These are phyloP conservation scores for Luidia sarsii DNA, from an alignment of 53 echinoderm and acorn worm species.

Conservation along the genomic window DNA sequence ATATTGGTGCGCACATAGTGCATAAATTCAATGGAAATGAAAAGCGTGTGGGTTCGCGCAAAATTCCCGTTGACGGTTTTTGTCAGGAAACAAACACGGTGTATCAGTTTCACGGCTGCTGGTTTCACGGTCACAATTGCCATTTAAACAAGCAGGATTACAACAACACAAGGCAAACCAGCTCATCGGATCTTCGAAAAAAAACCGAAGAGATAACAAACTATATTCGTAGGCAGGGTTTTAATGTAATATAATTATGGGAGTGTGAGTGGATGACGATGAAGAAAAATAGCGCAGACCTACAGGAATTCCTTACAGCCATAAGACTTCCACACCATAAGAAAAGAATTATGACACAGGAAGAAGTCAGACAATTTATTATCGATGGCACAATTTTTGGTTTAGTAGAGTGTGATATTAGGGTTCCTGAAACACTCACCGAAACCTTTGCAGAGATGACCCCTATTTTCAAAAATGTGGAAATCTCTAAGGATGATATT, in stretches of 20 bases:
- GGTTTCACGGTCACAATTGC: constrained; percentile 28
- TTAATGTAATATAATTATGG: constrained; percentile 20
- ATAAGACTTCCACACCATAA: constrained; percentile 2
- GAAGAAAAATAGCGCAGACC: too few species aligned
- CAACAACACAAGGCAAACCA: not conserved
- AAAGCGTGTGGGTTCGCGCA: too few species aligned
- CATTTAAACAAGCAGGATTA: constrained; percentile 1
- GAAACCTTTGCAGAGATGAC: constrained; percentile 33
- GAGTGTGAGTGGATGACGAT: constrained; percentile 4
- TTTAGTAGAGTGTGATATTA: constrained; percentile 54
- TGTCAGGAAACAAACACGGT: too few species aligned
- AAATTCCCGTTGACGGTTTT: too few species aligned
- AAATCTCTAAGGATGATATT: not conserved
- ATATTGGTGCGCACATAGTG: too few species aligned
- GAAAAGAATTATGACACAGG: not conserved
- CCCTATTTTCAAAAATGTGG: constrained; percentile 48
- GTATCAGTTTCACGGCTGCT: constrained; percentile 43
- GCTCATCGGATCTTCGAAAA: not conserved
- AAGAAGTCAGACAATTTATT: not conserved
- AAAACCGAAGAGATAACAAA: not conserved
- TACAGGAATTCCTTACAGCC: not conserved
- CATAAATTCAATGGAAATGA: not conserved
- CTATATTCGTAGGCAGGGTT: not conserved
- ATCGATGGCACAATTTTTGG: not conserved
- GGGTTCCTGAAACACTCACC: constrained; percentile 11